Base-by-base conservation (phyloP, 1,140 invertebrate species). In the Diorhabda elongata region DNA sequence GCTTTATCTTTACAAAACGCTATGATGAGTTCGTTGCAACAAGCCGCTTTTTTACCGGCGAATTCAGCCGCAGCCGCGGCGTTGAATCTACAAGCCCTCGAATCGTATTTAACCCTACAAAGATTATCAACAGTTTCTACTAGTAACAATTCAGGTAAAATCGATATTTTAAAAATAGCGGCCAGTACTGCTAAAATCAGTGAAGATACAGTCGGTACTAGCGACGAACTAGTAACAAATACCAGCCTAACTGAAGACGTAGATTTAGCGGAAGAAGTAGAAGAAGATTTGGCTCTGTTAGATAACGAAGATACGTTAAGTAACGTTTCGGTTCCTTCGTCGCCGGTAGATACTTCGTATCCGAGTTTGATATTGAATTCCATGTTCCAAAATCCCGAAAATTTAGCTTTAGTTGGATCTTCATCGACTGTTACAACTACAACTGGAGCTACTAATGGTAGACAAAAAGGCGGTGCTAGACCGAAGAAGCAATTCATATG, bases 401-500 rank as follows among this genome's bases (percentile, higher is more conserved):
- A 66, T 6, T 64, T 52, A 9, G 45, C 71, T n/a, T 70, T 64
- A 11, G 64, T 74, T 4, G 65, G 69, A 2, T 72, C 75, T 11
- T 69, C 74, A 4, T 67, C 77, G 63, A 68, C 74, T 26, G 62
- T 79, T 64, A 66, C 76, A 69, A 70, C 44, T 71, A 67, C 74
- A n/a, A 71, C 74, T 68, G 70, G 77, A 42, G 64, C 80, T 65
- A 66, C 75, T 71, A 71, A 58, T 74, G 76, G 70, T 66, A 66
- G 74, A 42, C 74, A 76, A 65, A 79, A 79, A 4, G 83, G 92
- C 42, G 88, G 92, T 0, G 85, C 88, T 3, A 83, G 91, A 60
- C 91, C 91, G 3, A 96, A 96, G 83, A 96, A 96, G 77, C 93
- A 98, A 79, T 98, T 97, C 80, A 97, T 98, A 74, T 98, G 96